A percentile compares a stretch with the other conserved stretches of the same genome.
phyloP scores from a whole-genome alignment of 2,113 vertebrate species.

The Aythya baeri region DNA sequence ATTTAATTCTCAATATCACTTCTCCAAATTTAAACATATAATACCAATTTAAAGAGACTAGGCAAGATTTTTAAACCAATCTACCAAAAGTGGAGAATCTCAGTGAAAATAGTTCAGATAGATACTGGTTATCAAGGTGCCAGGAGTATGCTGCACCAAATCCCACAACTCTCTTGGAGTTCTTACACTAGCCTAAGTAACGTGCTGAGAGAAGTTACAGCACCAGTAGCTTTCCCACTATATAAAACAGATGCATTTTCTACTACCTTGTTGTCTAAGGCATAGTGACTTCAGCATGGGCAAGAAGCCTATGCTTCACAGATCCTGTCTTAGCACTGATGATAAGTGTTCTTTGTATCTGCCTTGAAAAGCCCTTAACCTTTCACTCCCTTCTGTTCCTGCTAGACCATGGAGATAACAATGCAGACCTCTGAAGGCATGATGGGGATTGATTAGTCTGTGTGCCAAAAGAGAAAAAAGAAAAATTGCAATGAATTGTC shows the following conservation, averaged over 20 bases:
- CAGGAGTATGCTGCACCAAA: not conserved
- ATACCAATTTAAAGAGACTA: not conserved
- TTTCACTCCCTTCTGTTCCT: not conserved
- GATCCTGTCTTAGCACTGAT: not conserved
- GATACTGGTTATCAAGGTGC: not conserved
- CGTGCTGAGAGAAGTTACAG: not conserved
- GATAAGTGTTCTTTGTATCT: not conserved
- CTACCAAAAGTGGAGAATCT: not conserved
- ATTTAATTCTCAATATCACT: not conserved
- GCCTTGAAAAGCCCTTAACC: not conserved
- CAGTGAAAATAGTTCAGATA: not conserved
- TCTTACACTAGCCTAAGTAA: not conserved
- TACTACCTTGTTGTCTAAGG: not conserved
- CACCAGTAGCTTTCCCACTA: not conserved
- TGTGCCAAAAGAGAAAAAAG: not conserved
- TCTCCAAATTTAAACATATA: not conserved
- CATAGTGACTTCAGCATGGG: not conserved
- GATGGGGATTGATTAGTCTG: not conserved
- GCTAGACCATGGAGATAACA: not conserved
- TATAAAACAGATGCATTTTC: not conserved
- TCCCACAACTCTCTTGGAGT: not conserved
- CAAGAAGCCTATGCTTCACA: not conserved
- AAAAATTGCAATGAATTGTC: not conserved
- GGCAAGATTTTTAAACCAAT: not conserved
- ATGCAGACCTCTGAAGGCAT: not conserved